These are phyloP conservation scores for Cheilosia grossa DNA, from an alignment of 2,888 invertebrate genomes.

Conservation along the genomic window DNA sequence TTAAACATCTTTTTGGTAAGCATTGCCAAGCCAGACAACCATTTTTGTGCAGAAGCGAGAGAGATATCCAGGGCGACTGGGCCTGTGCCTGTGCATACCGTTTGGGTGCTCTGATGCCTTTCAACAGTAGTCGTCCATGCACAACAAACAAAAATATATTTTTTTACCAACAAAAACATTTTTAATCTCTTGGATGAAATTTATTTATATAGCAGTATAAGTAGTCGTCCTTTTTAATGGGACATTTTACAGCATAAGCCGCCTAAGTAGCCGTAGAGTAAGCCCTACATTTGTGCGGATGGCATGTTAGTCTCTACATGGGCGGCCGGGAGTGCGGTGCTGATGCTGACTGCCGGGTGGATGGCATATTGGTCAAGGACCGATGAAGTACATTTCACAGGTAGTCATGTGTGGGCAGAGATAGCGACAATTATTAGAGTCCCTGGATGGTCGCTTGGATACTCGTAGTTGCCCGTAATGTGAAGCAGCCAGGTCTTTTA, in stretches of 20 bases:
- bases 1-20: slow-evolving; percentile 70
- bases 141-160: slow-evolving; percentile 60
- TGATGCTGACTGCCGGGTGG: slow-evolving; percentile 1
- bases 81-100: background rate
- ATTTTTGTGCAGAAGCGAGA: slow-evolving; percentile 57
- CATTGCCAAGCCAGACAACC: slow-evolving; percentile 68
- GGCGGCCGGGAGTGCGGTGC: background rate
- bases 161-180: slow-evolving; percentile 61
- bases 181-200: slow-evolving; percentile 61
- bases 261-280: slow-evolving; percentile 55
- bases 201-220: slow-evolving; percentile 22
- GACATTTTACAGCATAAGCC: slow-evolving; percentile 60
- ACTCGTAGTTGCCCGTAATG: background rate
- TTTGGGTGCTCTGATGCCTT: slow-evolving; percentile 14
- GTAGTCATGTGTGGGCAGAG: slow-evolving; percentile 51
- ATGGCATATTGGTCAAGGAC: background rate
- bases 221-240: slow-evolving; percentile 50
- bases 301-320: slow-evolving; percentile 40
- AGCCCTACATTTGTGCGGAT: slow-evolving; percentile 32
- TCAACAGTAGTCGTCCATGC: slow-evolving; percentile 31
- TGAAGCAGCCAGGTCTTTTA: slow-evolving; percentile 9
- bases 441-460: background rate
- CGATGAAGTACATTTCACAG: slow-evolving; percentile 13
- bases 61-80: slow-evolving; percentile 49
- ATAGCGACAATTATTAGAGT: slow-evolving; percentile 46